Percentiles rank a stretch among this genome's conserved stretches.
phyloP scores from a whole-genome alignment of 2,113 vertebrate species.

The Apodemus sylvaticus region DNA sequence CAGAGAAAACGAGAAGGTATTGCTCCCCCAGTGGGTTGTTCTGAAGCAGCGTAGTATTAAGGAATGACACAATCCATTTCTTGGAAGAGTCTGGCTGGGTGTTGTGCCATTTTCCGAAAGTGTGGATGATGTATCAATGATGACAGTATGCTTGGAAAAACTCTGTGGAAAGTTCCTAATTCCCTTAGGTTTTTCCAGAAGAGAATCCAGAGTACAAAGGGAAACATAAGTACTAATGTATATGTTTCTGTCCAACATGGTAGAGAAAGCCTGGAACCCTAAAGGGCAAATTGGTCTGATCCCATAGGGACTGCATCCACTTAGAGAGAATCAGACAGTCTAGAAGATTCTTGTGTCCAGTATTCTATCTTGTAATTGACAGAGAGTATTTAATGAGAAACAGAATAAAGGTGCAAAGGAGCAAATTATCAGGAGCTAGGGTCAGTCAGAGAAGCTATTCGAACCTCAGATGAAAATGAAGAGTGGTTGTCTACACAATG shows the following conservation, averaged over 20 bases:
- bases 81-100: conserved; percentile 71
- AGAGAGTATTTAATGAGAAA: neutral
- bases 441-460: neutral
- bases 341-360: neutral
- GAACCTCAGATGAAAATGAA: neutral
- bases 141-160: conserved; percentile 56
- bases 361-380: neutral
- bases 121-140: conserved; percentile 46
- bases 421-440: neutral
- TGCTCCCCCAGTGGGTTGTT: conserved; percentile 16
- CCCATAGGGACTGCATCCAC: neutral
- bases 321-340: neutral
- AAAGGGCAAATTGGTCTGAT: conserved; percentile 11
- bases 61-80: conserved; percentile 68
- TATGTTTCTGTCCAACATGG: neutral
- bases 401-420: neutral
- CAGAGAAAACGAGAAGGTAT: neutral
- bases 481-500: neutral
- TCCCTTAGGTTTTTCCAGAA: conserved; percentile 37
- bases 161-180: conserved; percentile 46
- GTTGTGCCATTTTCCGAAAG: conserved; percentile 70
- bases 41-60: neutral
- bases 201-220: neutral
- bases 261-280: neutral
- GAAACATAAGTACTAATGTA: neutral